Evolutionary conservation across 2,797 vertebrate species (phyloP), one percentile per base, ranked within the genome.

Genomic region (Notolabrus celidotus): DNA sequence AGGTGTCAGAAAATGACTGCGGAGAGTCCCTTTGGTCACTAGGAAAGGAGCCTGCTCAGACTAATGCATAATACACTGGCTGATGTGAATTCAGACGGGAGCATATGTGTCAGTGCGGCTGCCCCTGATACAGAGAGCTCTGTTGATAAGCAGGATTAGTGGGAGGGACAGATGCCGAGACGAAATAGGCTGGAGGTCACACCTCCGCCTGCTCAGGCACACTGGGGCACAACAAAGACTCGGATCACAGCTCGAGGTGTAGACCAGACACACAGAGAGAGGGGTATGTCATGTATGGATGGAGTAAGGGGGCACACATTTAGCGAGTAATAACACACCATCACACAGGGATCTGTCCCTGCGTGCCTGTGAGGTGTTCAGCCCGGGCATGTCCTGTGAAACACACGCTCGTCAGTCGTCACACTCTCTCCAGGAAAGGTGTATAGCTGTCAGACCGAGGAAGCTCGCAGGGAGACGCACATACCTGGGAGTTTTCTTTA

Each of bases 91-190:
- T 62, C 81, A 88, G 80, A 81, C 71, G 2, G 75, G 63, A 83
- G 76, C 88, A 87, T 90, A 50, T 90, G 87, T 88, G 86, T 86
- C 77, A 78, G 86, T 82, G 81, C 81, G 85, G 77, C 89, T 83
- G 86, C 25, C 72, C 74, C 88, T 80, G 85, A 88, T 86, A 89
- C 77, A 70, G 56, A 74, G 75, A 85, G 91, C 87, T 86, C 83
- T 77, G 88, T 79, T 92, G 88, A 92, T 92, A 92, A 92, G 89
- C 79, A 55, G 89, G 92, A 94, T 92, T 94, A 94, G 87, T 86
- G 83, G 82, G 87, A 92, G 86, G 89, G 90, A 90, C 92, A 94
- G 87, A 93, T 92, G 92, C 86, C 79, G 75, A 90, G 90, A 93
- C 88, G 84, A 87, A 91, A 92, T 83, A 91, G 89, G 86, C 89